Evolutionary conservation across 2,797 vertebrate genomes (phyloP), one percentile per base, ranked within the genome.

Genomic region (Phyllotis vaccarum): DNA sequence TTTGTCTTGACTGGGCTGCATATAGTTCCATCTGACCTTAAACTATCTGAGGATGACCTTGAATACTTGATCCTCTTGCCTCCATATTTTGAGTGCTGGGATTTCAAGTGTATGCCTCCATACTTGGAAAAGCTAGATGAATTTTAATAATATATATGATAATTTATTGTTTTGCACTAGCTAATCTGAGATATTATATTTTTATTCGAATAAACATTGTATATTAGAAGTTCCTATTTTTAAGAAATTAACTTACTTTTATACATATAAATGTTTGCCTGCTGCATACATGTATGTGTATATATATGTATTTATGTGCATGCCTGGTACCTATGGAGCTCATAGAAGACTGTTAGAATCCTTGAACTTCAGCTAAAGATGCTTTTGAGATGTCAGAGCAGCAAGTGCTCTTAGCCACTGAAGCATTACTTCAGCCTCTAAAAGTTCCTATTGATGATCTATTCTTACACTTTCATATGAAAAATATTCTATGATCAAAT

Each of bases 141-240:
- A 56, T 89, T 95, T 95, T 94, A 8, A 93, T 86, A 83, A 93
- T 89, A 60, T 93, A 83, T 86, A 80, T 52, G 43, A 52, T 49
- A 70, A 76, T 92, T 90, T 49, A 95, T 95, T 91, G 89, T 93
- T 56, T 89, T 91, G 27, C 0, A 86, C 56, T 22, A 94, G 46
- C 86, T 79, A 86, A 76, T 89, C 5, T 76, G 10, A 58, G 43
- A 93, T 34, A 0, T 66, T 74, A 52, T 75, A 95, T 49, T 24
- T 91, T 89, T 91, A 72, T 95, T 19, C 68, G 94, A 87, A 49
- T 85, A 72, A 93, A n/a, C 10, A 24, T 22, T 40, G 37, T 43
- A 40, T 64, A 31, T 4, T 64, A 31, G 37, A 40, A 82, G n/a
- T 90, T 90, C 29, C 4, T 72, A 27, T 52, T 89, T 46, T 13